Evolutionary conservation across 2,888 invertebrate species (phyloP).

Genomic region (Alviniconcha strummeri): DNA sequence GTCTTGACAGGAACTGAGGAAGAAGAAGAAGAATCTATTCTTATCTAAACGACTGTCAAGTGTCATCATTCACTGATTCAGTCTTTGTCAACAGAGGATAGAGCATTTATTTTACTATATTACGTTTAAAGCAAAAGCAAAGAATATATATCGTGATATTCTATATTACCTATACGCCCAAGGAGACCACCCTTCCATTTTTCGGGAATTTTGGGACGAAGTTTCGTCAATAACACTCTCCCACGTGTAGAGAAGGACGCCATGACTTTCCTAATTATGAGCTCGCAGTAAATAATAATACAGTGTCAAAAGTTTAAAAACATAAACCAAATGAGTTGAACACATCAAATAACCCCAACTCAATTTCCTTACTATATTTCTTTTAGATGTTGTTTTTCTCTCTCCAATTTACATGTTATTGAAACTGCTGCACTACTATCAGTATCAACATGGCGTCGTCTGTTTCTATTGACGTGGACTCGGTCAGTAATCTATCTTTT

Average conservation of each 20-base stretch:
- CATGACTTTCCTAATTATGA: constrained; percentile 23
- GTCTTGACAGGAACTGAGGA: no score
- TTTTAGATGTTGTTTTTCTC: background rate
- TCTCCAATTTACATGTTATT: no score
- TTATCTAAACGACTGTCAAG: no score
- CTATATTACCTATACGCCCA: constrained; percentile 42
- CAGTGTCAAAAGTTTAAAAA: background rate
- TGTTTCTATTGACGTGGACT: constrained; percentile 42
- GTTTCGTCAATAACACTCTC: constrained; percentile 20
- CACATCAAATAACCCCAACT: background rate
- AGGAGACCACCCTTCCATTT: constrained; percentile 45
- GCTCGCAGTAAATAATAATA: background rate
- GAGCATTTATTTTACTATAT: no score
- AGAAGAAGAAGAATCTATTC: no score
- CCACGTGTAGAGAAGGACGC: constrained; percentile 35
- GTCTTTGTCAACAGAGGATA: no score
- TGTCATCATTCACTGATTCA: no score
- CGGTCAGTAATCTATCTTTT: constrained; percentile 27
- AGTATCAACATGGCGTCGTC: constrained; percentile 40
- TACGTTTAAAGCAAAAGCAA: no score
- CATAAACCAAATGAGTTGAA: background rate
- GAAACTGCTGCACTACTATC: background rate
- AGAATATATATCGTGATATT: no score
- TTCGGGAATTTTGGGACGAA: constrained; percentile 38
- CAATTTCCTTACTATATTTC: background rate